Percentiles rank a stretch among this genome's conserved stretches.
phyloP scores from a whole-genome alignment of 2,113 vertebrate genomes.

The Amphilophus citrinellus region DNA sequence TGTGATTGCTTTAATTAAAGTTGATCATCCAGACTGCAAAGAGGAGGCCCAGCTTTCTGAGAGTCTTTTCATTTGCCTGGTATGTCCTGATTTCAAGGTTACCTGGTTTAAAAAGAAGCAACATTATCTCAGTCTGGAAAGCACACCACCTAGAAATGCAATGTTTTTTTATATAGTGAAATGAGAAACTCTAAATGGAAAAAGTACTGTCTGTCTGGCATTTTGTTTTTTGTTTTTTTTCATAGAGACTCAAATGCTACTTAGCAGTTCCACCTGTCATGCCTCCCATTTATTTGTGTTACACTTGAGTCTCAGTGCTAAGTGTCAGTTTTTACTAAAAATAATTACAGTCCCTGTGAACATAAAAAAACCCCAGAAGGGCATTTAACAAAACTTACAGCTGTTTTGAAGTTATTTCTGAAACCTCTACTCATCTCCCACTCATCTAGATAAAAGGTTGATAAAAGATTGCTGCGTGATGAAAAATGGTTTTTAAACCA shows the following conservation, averaged over 20 bases:
- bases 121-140: background rate
- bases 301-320: background rate
- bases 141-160: background rate
- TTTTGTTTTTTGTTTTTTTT: background rate
- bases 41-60: conserved; percentile 16
- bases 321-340: background rate
- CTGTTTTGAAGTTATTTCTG: background rate
- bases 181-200: background rate
- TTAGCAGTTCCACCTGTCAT: background rate
- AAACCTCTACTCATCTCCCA: background rate
- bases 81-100: conserved; percentile 51
- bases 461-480: background rate
- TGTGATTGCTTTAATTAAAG: conserved; percentile 36
- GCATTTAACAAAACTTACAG: background rate
- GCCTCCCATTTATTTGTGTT: background rate
- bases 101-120: conserved; percentile 12
- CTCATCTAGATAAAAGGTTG: too few relatives aligned
- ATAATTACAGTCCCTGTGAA: background rate
- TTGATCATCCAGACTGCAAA: conserved; percentile 18
- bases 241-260: background rate
- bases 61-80: conserved; percentile 24
- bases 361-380: background rate
- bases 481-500: background rate
- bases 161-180: background rate
- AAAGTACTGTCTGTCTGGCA: background rate